phyloP scores from a whole-genome alignment of 2,888 invertebrate species.

The Thelaira solivaga region DNA sequence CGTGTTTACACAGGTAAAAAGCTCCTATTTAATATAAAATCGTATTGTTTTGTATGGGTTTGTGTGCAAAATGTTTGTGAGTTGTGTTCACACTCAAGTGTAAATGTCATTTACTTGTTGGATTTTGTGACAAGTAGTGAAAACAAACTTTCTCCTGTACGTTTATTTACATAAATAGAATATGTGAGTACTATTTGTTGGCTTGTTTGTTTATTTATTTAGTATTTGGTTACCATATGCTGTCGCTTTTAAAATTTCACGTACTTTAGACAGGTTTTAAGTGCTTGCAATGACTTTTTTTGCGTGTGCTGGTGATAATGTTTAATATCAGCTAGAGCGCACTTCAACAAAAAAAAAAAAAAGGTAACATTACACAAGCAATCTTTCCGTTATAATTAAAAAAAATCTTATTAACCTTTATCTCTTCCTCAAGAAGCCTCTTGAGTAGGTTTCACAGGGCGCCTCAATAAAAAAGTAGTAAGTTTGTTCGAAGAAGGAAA shows the following conservation, averaged over 20 bases:
- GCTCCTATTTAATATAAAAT: too few relatives aligned
- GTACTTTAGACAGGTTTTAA: not conserved
- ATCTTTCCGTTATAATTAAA: too few relatives aligned
- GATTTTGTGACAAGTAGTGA: slow-evolving; percentile 42
- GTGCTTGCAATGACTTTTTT: not conserved
- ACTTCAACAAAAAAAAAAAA: too few relatives aligned
- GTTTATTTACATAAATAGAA: slow-evolving; percentile 18
- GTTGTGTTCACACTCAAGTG: slow-evolving; percentile 29
- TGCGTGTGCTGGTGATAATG: not conserved
- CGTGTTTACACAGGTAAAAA: too few relatives aligned
- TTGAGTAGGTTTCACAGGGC: too few relatives aligned
- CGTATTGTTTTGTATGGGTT: not conserved
- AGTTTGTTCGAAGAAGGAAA: too few relatives aligned
- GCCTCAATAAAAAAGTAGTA: too few relatives aligned
- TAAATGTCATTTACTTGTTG: slow-evolving; percentile 51
- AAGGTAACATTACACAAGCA: too few relatives aligned
- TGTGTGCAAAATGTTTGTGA: not conserved
- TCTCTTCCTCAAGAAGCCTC: too few relatives aligned
- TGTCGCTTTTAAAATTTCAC: not conserved
- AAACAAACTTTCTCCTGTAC: slow-evolving; percentile 35
- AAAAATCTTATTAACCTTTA: too few relatives aligned
- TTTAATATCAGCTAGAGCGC: too few relatives aligned
- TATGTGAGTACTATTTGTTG: too few relatives aligned
- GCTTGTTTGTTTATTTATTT: slow-evolving; percentile 1
- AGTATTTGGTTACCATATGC: not conserved